These are phyloP conservation scores for Oreotragus oreotragus DNA, from an alignment of 2,113 vertebrate genomes.

Conservation along the genomic window DNA sequence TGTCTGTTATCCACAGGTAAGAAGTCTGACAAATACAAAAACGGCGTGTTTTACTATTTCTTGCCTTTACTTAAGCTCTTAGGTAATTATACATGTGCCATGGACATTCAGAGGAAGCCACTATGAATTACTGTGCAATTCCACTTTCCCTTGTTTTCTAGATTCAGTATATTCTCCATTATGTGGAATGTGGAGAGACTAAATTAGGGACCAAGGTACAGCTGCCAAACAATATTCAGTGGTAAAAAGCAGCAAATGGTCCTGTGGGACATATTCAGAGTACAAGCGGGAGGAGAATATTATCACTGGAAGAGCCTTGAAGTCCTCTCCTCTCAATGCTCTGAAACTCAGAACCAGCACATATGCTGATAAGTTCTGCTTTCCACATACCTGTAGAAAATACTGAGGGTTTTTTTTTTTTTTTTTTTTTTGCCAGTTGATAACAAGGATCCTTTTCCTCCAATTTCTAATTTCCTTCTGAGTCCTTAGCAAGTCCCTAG, in stretches of 20 bases:
- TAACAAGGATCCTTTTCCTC: neutral
- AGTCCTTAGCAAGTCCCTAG: no score
- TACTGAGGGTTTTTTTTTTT: neutral
- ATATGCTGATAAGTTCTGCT: neutral
- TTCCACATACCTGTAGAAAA: neutral
- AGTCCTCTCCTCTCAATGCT: neutral
- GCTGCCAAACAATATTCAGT: neutral
- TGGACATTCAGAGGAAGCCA: neutral
- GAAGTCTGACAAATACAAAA: neutral
- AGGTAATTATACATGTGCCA: neutral
- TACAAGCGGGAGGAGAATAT: neutral
- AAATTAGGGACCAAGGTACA: neutral
- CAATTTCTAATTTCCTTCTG: neutral
- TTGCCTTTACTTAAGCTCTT: neutral
- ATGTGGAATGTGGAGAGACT: neutral
- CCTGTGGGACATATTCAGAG: neutral
- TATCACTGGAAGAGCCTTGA: neutral
- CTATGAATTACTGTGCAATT: neutral
- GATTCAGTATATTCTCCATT: neutral
- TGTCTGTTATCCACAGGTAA: neutral
- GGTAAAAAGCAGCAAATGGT: neutral
- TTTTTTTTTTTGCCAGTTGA: neutral
- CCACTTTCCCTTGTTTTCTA: neutral
- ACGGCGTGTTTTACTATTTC: neutral
- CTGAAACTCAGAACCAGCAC: neutral